Evolutionary conservation across 2,113 vertebrate genomes (phyloP), one percentile per base, ranked within the genome.

Genomic region (Circaetus gallicus): DNA sequence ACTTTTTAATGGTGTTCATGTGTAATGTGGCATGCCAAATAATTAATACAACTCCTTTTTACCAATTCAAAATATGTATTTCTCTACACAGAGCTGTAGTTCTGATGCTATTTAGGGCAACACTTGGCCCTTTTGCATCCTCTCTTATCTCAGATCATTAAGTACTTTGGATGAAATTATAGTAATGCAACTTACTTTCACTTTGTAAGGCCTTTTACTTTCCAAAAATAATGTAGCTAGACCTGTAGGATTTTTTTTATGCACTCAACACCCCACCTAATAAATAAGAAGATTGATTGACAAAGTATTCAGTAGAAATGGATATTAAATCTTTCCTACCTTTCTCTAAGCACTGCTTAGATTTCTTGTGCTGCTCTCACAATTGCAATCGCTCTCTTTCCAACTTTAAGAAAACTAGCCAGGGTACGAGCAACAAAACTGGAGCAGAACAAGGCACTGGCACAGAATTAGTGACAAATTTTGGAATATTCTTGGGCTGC

Each of bases 1-100:
- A 43, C 80, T 89, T 93, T 94, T 96, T 94, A 93, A 95, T 78
- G 71, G 65, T 82, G 79, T 78, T 92, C 83, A 3, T 83, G 55
- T 78, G 62, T 49, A 90, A 38, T 12, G 4, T 79, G 71, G 45
- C 34, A 53, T 71, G 62, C 71, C 62, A 43, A 25, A 16, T 65
- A 95, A 95, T 86, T 94, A 94, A 87, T 58, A 62, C 53, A 82
- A 47, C 16, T 82, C 25, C 52, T 86, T 73, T 88, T 83, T 69
- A 56, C 52, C 77, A 85, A 45, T 87, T 84, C 73, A 88, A 61
- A 88, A 65, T 69, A 24, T 31, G 13, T 69, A 38, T 43, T 90
- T 89, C 77, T 72, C 69, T 63, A 63, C 49, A 66, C 58, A 77
- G 38, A 82, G 62, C 45, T 87, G 65, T 55, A 59, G 67, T 49